These are phyloP conservation scores for Andrena marginata DNA, from an alignment of 2,888 invertebrate genomes.

Conservation along the genomic window DNA sequence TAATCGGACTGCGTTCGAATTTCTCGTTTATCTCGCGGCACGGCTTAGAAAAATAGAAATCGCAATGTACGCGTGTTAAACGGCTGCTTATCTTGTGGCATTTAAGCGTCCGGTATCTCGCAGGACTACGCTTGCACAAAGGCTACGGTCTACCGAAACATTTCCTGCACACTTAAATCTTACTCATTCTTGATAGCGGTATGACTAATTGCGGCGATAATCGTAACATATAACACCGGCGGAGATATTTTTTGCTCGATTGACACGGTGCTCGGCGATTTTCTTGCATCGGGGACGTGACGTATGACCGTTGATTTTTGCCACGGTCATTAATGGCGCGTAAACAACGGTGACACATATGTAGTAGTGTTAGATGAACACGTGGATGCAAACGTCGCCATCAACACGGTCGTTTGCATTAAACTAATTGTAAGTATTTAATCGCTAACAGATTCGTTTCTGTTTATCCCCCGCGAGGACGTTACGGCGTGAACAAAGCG, in stretches of 20 bases:
- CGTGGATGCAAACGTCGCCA: neutral
- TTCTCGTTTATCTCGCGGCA: constrained; percentile 41
- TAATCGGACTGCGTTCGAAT: constrained; percentile 22
- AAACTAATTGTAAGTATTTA: neutral
- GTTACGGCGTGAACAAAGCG: constrained; percentile 26
- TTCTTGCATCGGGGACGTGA: constrained; percentile 18
- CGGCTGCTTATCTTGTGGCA: constrained; percentile 55
- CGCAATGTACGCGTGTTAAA: constrained; percentile 45
- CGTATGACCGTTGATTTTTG: constrained; percentile 8
- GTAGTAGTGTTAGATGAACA: neutral
- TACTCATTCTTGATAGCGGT: constrained; percentile 66
- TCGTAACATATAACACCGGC: constrained; percentile 39
- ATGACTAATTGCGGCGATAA: constrained; percentile 65
- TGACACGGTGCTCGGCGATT: neutral
- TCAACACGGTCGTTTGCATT: neutral
- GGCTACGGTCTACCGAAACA: constrained; percentile 39
- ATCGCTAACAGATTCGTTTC: neutral
- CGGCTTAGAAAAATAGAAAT: constrained; percentile 42
- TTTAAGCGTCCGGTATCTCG: constrained; percentile 48
- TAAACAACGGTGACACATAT: neutral
- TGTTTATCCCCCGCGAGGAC: constrained; percentile 9
- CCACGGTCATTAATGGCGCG: constrained; percentile 4
- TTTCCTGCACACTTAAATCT: constrained; percentile 63
- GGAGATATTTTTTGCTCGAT: constrained; percentile 29
- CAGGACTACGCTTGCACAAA: constrained; percentile 36